These are phyloP conservation scores for Drosophila sturtevanti DNA, from an alignment of 1,140 invertebrate species.

Conservation along the genomic window DNA sequence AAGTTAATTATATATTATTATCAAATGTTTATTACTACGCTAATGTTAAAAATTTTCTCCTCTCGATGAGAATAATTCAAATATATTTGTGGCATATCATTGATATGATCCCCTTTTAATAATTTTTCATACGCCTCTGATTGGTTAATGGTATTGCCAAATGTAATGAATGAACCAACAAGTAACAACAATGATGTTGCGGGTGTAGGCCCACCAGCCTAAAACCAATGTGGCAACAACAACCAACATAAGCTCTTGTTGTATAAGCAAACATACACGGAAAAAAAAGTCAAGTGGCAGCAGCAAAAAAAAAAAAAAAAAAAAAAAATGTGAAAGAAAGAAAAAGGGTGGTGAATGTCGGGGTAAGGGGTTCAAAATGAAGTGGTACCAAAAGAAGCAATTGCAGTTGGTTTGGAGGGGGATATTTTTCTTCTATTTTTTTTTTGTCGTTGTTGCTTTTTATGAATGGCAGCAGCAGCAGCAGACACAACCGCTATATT, in stretches of 20 bases:
- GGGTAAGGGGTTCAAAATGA: no score
- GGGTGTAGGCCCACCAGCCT: constrained; percentile 35
- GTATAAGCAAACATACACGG: constrained; percentile 42
- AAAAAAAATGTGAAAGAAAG: neutral
- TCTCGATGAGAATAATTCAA: no score
- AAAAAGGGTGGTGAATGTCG: no score
- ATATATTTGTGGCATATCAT: no score
- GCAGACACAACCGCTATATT: constrained; percentile 61
- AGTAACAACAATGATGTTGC: constrained; percentile 21
- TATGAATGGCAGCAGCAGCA: constrained; percentile 67
- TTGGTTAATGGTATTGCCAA: constrained; percentile 33
- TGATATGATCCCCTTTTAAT: neutral
- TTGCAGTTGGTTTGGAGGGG: constrained; percentile 11
- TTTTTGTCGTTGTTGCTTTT: constrained; percentile 33
- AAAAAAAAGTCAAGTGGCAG: neutral
- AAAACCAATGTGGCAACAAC: constrained; percentile 15
- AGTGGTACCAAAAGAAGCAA: neutral
- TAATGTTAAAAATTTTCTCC: no score
- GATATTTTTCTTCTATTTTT: neutral
- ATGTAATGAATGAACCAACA: constrained; percentile 55
- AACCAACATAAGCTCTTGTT: constrained; percentile 39
- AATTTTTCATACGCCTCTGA: constrained; percentile 10
- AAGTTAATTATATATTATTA: no score
- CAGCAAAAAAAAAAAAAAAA: neutral
- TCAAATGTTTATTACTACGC: no score